phyloP scores from a whole-genome alignment of 2,888 invertebrate species.

The Serrognathus titanus region DNA sequence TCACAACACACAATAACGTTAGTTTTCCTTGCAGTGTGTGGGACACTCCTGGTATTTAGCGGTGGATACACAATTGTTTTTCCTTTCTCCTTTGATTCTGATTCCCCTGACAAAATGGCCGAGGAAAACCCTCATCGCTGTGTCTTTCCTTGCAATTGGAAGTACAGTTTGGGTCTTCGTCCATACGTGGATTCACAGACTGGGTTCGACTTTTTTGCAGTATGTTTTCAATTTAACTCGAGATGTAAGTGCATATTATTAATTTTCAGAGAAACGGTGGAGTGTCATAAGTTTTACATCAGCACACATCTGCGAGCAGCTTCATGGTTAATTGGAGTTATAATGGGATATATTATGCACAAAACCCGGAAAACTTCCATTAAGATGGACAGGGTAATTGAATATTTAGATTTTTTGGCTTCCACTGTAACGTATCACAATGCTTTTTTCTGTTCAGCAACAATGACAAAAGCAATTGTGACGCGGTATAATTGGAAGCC shows the following conservation, averaged over 20 bases:
- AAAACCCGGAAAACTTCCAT: constrained; percentile 1
- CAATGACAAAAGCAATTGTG: neutral
- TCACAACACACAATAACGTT: too few relatives aligned
- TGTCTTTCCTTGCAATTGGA: neutral
- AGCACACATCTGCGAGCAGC: constrained; percentile 12
- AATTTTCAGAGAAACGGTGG: constrained; percentile 8
- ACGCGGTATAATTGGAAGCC: too few relatives aligned
- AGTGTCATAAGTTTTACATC: constrained; percentile 12
- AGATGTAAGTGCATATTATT: neutral
- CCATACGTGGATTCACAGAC: constrained; percentile 10
- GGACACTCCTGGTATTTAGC: constrained; percentile 59
- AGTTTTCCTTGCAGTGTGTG: constrained; percentile 43
- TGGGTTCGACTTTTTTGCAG: constrained; percentile 17
- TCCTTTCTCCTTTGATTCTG: constrained; percentile 51
- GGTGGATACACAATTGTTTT: constrained; percentile 58
- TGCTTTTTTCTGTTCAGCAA: neutral
- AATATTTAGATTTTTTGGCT: neutral
- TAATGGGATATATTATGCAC: constrained; percentile 23
- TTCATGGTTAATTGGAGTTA: constrained; percentile 23
- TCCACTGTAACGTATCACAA: too few relatives aligned
- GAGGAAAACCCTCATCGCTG: constrained; percentile 11
- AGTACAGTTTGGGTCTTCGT: constrained; percentile 5
- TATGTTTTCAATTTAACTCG: neutral
- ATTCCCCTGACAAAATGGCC: constrained; percentile 23
- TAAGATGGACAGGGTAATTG: constrained; percentile 1